Evolutionary conservation across 2,113 vertebrate species (phyloP), one percentile per base, ranked within the genome.

Genomic region (Stigmatopora argus): DNA sequence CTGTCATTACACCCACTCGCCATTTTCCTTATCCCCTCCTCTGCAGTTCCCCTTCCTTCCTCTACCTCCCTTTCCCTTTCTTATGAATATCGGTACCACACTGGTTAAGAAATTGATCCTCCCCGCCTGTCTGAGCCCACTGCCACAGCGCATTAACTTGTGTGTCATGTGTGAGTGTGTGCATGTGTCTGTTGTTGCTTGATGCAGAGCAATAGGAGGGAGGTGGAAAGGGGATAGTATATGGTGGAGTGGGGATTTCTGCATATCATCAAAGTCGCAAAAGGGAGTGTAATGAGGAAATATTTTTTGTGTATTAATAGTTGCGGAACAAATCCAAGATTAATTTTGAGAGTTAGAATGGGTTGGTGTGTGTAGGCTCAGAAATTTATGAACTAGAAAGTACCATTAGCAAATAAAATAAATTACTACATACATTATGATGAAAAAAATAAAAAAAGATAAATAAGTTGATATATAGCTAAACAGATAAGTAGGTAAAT

Each of bases 81-180:
- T 88, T 85, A 83, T 88, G 82, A 89, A 89, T 87, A 87, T 88
- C 86, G 83, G 82, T 82, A 83, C 79, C 86, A 88, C 85, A 90
- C 84, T 89, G 89, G 87, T 86, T 88, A 85, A 89, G 88, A 88
- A 89, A 89, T 88, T 86, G 86, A 89, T 89, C 89, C 83, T 90
- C 84, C 80, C 78, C 66, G 87, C 86, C 84, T 87, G 87, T 88
- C 87, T 85, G 79, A 86, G 86, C 84, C 88, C 83, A 57, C 81
- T 87, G 85, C 87, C 87, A 85, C 86, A 85, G 80, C 44, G 71
- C 79, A 85, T 88, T 87, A 87, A 85, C 78, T 65, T 68, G 64
- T 67, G 81, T 72, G 69, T 64, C 47, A 66, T 57, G 26, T 48
- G 56, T 69, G 66, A 61, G 66, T 71, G 77, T 77, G 75, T 31